phyloP scores from a whole-genome alignment of 1,140 invertebrate species.

The Chlorops oryzae region DNA sequence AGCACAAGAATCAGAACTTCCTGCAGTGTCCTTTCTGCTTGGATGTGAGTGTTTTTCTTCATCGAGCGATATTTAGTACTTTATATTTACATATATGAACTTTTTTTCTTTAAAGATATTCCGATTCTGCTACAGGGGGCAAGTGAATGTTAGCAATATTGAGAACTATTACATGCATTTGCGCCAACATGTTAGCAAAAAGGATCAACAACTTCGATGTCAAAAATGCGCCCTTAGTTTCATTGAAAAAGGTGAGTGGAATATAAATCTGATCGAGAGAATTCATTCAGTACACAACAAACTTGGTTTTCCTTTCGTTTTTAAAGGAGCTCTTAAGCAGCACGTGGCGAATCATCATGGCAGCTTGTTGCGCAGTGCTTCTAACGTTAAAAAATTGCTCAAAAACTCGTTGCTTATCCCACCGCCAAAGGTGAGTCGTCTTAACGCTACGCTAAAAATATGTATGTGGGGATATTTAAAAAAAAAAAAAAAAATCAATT shows the following conservation, averaged over 20 bases:
- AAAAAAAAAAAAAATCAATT: not conserved
- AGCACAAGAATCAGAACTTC: conserved; percentile 57
- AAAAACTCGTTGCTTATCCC: conserved; percentile 39
- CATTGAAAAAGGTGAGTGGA: conserved; percentile 30
- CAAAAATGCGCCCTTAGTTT: conserved; percentile 40
- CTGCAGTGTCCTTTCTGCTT: conserved; percentile 70
- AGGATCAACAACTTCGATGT: conserved; percentile 28
- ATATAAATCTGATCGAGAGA: conserved; percentile 6
- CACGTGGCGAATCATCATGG: conserved; percentile 51
- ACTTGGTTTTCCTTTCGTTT: conserved; percentile 9
- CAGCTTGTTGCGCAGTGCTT: conserved; percentile 34
- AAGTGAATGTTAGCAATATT: conserved; percentile 27
- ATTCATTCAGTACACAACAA: not conserved
- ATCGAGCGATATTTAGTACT: conserved; percentile 6
- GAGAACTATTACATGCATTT: conserved; percentile 39
- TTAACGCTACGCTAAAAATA: not conserved
- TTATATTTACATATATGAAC: not conserved
- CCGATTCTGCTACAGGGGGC: conserved; percentile 35
- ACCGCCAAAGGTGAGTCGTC: conserved; percentile 24
- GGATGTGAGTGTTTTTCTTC: conserved; percentile 52
- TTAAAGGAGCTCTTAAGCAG: conserved; percentile 52
- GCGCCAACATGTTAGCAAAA: conserved; percentile 31
- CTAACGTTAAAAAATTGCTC: conserved; percentile 29
- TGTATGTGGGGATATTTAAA: not conserved
- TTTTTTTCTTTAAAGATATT: conserved; percentile 31